Base-by-base conservation (phyloP, 2,888 invertebrate species). In the Homarus gammarus region DNA sequence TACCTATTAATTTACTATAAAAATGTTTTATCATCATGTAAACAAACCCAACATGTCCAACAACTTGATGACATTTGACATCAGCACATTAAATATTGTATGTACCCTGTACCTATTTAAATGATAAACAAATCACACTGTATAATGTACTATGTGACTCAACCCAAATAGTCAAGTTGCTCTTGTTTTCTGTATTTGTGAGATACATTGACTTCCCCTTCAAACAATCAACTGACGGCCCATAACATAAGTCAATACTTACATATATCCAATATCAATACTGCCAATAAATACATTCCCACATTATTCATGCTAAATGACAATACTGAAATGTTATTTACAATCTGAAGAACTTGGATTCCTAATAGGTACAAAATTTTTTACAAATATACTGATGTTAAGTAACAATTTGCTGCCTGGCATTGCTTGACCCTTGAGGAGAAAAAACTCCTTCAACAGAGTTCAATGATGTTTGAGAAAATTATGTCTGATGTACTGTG, bases 81-180 rank as follows among this genome's bases (percentile, higher is more conserved):
- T n/a, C 40, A 49, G 38, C 22, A 44, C 64, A 64, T 44, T n/a
- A n/a, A 38, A 40, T 36, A 36, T 72, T n/a, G 38, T 73, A 73
- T n/a, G n/a, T n/a, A n/a, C n/a, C n/a, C n/a, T 18, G 27, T n/a
- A 70, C 18, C 70, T 70, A 70, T 44, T 49, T 75, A 75, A 75
- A 40, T 27, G 44, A 22, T 75, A 75, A 27, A 44, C 15, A 44
- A 44, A 75, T 75, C 75, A 75, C 75, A 75, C 75, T 44, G 75
- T 75, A 44, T 75, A 44, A 75, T 31, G 15, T 12, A 8, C 38
- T 8, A 15, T 27, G n/a, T n/a, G n/a, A n/a, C n/a, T n/a, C n/a
- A n/a, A n/a, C n/a, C n/a, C n/a, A n/a, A n/a, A n/a, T n/a, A n/a
- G n/a, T n/a, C n/a, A n/a, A n/a, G n/a, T n/a, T n/a, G n/a, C n/a